Evolutionary conservation across 2,113 vertebrate genomes (phyloP), one percentile per base, ranked within the genome.

Genomic region (Haemorhous mexicanus): DNA sequence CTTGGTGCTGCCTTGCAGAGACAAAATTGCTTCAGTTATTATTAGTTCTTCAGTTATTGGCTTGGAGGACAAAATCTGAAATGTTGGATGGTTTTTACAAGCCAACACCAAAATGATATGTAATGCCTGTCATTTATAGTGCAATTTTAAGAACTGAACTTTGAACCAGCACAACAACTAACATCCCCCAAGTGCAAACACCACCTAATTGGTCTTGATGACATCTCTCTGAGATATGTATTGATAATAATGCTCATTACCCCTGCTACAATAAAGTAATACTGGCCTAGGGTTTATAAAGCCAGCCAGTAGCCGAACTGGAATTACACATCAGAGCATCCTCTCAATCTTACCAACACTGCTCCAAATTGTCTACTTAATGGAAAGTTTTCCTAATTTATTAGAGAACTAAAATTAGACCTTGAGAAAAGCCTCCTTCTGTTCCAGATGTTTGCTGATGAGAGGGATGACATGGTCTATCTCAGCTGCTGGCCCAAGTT

Each of bases 381-480:
- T 11, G 14, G 16, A 33, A 23, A 91, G 16, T 32, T 92, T 78
- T 88, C 16, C 47, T 76, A 43, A 80, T 37, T 76, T 92, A 64
- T 18, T 66, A 83, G 27, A 83, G 32, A 74, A 87, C 18, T 47
- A 53, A 91, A 76, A 50, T 43, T 47, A 93, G 44, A 98, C 98
- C 98, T 98, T 98, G 37, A 98, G 99, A 96, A 99, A 99, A 88
- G 99, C 99, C 78, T 99, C 99, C 73, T 99, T 99, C 98, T 99
- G 99, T 90, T 99, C 99, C 98, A 99, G 96, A 86, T 99, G 99
- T 97, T 99, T 99, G 97, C 98, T 99, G 98, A 99, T 99, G 94
- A 99, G 98, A 58, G 99, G 99, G 21, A 99, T 98, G 26, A 99
- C 99, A 0, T 99, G 99, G 87, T 99, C 99, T 26, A 98, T 98